Evolutionary conservation across 2,888 invertebrate genomes (phyloP), one percentile per base, ranked within the genome.

Genomic region (Venusia cambrica): DNA sequence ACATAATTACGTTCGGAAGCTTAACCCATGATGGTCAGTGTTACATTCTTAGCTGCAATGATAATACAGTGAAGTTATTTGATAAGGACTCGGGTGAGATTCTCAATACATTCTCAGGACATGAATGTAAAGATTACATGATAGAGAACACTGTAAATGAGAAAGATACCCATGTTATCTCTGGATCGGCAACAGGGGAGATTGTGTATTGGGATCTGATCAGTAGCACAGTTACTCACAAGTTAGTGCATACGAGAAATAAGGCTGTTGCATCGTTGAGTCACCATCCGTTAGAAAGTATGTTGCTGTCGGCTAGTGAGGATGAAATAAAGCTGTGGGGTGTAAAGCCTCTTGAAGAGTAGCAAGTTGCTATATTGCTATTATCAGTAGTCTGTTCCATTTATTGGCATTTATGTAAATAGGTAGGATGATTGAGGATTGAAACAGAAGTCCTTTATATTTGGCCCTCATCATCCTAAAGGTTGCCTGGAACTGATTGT

Each of bases 1-100:
- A 94, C 90, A 88, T 97, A 1, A 89, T 98, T 1, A 96, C 96
- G 0, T 94, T 92, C 62, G 93, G 94, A 1, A 92, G 89, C 42
- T 90, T 98, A 53, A 97, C 98, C 0, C 91, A 94, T 51, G 99
- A 99, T 73, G 95, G 95, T 0, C 98, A 98, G 62, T 99, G 99
- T 65, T 88, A 95, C 40, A 85, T 99, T 7, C 90, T 92, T 1
- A 94, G 96, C 52, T 94, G 96, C 51, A 90, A 95, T 3, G 97
- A 98, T 72, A 93, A 92, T 51, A 90, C 91, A 0, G 85, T 99
- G 1, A 91, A 94, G 60, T 87, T 99, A 27, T 89, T 99, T 51
- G 99, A 99, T 70, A 98, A 97, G 78, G 85, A 87, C 31, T 71
- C 81, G 0, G 87, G 87, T 0, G 85, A 87, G 38, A 44, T 85